A percentile compares a stretch with the other conserved stretches of the same genome.
Conservation (phyloP, 2,797 vertebrate genomes). For the Dermochelys coriacea region DNA sequence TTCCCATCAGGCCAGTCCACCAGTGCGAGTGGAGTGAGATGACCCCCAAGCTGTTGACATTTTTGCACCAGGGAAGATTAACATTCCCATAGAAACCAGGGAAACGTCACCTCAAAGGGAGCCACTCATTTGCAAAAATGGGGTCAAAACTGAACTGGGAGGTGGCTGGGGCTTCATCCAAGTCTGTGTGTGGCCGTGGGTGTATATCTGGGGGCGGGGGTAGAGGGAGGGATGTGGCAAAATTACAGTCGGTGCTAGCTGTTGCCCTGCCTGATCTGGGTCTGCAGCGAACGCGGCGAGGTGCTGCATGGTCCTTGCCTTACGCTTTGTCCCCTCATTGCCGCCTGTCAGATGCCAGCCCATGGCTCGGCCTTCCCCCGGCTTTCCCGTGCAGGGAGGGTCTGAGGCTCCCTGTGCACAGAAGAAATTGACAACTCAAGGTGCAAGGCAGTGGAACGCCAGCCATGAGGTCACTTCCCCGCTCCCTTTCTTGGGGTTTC, state of each 20-base stretch:
- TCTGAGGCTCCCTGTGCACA: constrained; percentile 18
- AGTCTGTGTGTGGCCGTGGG: no score
- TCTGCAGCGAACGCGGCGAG: no score
- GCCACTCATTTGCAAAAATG: neutral
- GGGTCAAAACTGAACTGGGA: neutral
- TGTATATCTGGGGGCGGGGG: neutral
- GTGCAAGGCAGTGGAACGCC: no score
- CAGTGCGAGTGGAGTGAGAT: neutral
- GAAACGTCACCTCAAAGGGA: neutral
- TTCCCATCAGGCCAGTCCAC: neutral
- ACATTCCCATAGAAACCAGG: constrained; percentile 40
- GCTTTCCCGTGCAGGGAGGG: constrained; percentile 30
- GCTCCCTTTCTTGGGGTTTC: neutral
- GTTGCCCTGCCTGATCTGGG: no score
- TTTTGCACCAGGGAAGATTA: neutral
- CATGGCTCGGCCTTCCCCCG: neutral
- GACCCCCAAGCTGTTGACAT: neutral
- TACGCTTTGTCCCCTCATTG: no score
- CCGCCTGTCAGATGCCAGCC: no score
- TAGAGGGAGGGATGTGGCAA: no score
- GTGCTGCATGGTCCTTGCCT: no score
- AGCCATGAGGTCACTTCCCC: no score
- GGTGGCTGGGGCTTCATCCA: fast-evolving
- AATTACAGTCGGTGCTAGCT: no score
- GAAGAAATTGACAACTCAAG: no score